phyloP scores from a whole-genome alignment of 2,797 vertebrate genomes.

The Sphaeramia orbicularis region DNA sequence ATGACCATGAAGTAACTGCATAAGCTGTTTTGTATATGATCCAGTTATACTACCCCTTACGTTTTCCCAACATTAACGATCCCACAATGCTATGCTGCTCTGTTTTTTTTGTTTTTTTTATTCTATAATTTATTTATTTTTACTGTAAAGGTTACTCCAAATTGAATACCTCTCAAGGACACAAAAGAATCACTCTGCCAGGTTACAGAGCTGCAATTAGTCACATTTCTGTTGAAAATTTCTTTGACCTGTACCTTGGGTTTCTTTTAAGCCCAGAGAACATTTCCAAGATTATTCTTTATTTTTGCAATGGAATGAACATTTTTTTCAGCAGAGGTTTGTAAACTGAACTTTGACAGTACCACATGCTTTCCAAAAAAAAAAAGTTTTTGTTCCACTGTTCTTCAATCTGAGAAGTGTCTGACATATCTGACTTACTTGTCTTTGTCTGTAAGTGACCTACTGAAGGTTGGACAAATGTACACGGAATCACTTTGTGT shows the following conservation, averaged over 20 bases:
- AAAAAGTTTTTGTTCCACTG: neutral
- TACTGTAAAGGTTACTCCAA: too few species aligned
- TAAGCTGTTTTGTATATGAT: too few species aligned
- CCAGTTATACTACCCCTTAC: too few species aligned
- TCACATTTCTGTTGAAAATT: neutral
- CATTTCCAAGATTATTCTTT: conserved; percentile 33
- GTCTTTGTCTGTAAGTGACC: neutral
- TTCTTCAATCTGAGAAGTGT: conserved; percentile 20
- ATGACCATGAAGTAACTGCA: too few species aligned
- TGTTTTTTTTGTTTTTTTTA: too few species aligned
- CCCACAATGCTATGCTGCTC: too few species aligned
- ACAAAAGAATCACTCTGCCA: neutral
- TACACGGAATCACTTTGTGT: conserved; percentile 28
- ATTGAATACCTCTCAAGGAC: too few species aligned
- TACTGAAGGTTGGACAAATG: conserved; percentile 16
- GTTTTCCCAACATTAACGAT: too few species aligned
- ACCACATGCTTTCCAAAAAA: conserved; percentile 18
- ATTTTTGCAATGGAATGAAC: neutral
- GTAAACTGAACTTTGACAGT: neutral
- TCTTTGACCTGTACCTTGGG: neutral
- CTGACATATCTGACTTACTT: too few species aligned
- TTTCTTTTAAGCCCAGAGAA: conserved; percentile 5
- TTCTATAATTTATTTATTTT: too few species aligned
- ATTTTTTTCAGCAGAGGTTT: conserved; percentile 3
- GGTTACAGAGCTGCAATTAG: neutral